phyloP scores from a whole-genome alignment of 1,140 invertebrate genomes.

The Leguminivora glycinivorella region DNA sequence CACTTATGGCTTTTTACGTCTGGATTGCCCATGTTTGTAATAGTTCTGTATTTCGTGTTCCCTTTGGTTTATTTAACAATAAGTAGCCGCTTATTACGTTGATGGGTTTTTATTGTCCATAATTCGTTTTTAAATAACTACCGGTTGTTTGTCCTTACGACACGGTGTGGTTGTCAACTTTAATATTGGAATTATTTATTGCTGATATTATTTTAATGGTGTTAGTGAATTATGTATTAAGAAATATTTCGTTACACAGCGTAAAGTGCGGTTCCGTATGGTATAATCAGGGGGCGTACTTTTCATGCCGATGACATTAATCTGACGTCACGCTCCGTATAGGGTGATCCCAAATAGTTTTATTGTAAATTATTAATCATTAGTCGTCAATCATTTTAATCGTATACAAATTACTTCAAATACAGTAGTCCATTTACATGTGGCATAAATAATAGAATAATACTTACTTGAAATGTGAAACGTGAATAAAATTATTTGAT shows the following conservation, averaged over 20 bases:
- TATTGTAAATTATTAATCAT: no score
- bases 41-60: neutral
- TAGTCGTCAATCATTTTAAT: no score
- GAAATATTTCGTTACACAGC: neutral
- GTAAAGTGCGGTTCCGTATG: neutral
- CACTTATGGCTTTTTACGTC: neutral
- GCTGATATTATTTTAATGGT: constrained; percentile 17
- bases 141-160: neutral
- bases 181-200: constrained; percentile 12
- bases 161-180: constrained; percentile 3
- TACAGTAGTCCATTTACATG: no score
- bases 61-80: constrained; percentile 6
- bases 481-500: no score
- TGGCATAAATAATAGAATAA: no score
- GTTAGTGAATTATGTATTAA: constrained; percentile 21
- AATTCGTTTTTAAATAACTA: constrained; percentile 24
- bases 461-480: no score
- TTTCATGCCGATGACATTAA: no score
- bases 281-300: no score
- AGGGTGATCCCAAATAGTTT: no score
- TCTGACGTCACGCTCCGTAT: no score
- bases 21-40: neutral
- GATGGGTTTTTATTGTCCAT: constrained; percentile 19
- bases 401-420: no score
- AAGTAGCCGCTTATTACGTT: constrained; percentile 12